Percentiles rank a stretch among this genome's conserved stretches.
Conservation (phyloP, 2,888 invertebrate genomes). For the Epinotia bilunana region DNA sequence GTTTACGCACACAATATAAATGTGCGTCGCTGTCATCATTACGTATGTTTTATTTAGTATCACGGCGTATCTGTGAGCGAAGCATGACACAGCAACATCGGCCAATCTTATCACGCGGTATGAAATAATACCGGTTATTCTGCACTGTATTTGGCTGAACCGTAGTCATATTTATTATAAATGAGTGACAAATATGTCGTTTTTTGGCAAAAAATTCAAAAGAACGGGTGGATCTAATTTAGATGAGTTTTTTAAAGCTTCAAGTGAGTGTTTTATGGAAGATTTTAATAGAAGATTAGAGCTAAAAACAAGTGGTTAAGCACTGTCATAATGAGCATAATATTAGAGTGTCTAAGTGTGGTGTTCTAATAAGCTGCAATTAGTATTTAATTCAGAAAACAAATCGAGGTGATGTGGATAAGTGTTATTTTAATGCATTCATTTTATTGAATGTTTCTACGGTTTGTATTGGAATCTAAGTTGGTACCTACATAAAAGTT, state of each 20-base stretch:
- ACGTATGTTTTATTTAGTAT: conserved; percentile 1
- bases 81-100: conserved; percentile 28
- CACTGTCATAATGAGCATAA: background rate
- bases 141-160: conserved; percentile 12
- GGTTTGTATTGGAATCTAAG: background rate
- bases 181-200: conserved; percentile 59
- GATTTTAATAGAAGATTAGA: background rate
- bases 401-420: background rate
- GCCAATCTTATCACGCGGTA: conserved; percentile 29
- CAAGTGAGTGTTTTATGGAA: conserved; percentile 59
- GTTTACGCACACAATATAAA: background rate
- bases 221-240: conserved; percentile 67
- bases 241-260: conserved; percentile 59
- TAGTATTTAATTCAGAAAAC: background rate
- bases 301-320: conserved; percentile 6
- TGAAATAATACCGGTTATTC: conserved; percentile 37
- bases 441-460: background rate
- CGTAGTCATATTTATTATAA: conserved; percentile 20
- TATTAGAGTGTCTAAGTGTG: background rate
- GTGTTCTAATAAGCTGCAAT: background rate
- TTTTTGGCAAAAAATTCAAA: conserved; percentile 68
- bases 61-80: conserved; percentile 7
- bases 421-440: background rate
- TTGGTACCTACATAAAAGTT: too few species aligned
- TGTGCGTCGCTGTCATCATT: background rate